Base-by-base conservation (phyloP, 2,888 invertebrate species). In the Archaeoteleia sp. region DNA sequence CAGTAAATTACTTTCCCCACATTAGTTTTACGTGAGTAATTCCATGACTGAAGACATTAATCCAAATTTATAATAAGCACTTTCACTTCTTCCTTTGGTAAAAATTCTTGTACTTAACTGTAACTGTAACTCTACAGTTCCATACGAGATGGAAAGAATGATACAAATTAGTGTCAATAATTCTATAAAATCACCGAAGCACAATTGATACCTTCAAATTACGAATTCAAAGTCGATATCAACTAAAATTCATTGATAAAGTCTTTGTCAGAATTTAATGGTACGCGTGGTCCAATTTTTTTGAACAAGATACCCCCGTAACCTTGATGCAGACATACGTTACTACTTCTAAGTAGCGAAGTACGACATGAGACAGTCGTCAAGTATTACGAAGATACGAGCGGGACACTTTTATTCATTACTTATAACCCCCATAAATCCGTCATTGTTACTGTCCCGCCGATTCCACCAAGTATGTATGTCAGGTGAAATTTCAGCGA, bases 371-470 rank as follows among this genome's bases (percentile, higher is more conserved):
- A 46, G 30, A 35, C 53, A 42, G 53, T 60, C 49, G 34, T 61
- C 61, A 57, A 51, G 51, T 25, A 7, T 53, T 29, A 49, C 40
- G 57, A 67, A 62, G 51, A 57, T 46, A 14, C 55, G 34, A 7
- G 10, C 40, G 12, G 32, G 55, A 57, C 57, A 37, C 29, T 42
- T 62, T 57, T 57, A 51, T 61, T 13, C 43, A 48, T 49, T 45
- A 20, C 54, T 60, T 55, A 51, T 37, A 61, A 61, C 43, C 40
- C 57, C 40, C 57, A 48, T 66, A 66, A 66, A 66, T 54, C 42
- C 53, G 58, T 66, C 66, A 48, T 37, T 35, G 53, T 58, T 54
- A 66, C 42, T 34, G 35, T 42, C 58, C 46, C 32, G 53, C 53
- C 51, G 65, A 14, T 57, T 32, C 40, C 35, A 29, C 43, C 45